Conservation (phyloP, 2,888 invertebrate species). For the Temnothorax unifasciatus region DNA sequence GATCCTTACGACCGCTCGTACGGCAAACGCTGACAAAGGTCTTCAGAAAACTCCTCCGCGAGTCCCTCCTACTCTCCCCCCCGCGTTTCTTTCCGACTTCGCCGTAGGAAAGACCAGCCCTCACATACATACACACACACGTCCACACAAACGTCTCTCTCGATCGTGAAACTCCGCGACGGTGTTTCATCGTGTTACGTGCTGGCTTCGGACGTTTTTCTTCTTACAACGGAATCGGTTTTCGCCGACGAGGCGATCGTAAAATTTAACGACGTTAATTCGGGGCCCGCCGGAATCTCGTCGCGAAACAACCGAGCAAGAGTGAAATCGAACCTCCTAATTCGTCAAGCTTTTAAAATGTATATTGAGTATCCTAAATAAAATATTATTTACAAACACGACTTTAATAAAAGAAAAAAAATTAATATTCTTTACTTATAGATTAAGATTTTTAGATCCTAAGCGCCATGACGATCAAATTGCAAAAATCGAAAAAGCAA, state of each 20-base stretch:
- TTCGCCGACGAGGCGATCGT: slow-evolving; percentile 74
- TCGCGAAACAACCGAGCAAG: slow-evolving; percentile 17
- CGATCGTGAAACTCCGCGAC: slow-evolving; percentile 68
- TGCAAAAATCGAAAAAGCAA: neutral
- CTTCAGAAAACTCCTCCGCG: slow-evolving; percentile 58
- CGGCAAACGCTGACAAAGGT: slow-evolving; percentile 71
- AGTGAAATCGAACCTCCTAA: slow-evolving; percentile 29
- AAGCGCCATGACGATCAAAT: neutral
- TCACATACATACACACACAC: neutral
- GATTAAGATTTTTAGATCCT: too few relatives aligned
- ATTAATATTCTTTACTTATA: neutral
- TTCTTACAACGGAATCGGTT: slow-evolving; percentile 76
- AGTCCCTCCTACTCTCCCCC: neutral
- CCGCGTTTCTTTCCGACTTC: slow-evolving; percentile 9
- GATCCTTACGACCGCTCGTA: slow-evolving; percentile 62
- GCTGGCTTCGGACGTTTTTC: slow-evolving; percentile 70
- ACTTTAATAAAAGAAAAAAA: neutral
- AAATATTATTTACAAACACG: neutral
- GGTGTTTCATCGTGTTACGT: slow-evolving; percentile 74
- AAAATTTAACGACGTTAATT: slow-evolving; percentile 77
- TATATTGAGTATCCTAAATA: neutral
- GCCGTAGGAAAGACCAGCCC: slow-evolving; percentile 25
- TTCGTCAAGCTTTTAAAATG: slow-evolving; percentile 10
- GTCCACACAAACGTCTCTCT: slow-evolving; percentile 20
- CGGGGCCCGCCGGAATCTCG: slow-evolving; percentile 49